Conservation (phyloP, 1,140 invertebrate genomes). For the Sesamia nonagrioides region DNA sequence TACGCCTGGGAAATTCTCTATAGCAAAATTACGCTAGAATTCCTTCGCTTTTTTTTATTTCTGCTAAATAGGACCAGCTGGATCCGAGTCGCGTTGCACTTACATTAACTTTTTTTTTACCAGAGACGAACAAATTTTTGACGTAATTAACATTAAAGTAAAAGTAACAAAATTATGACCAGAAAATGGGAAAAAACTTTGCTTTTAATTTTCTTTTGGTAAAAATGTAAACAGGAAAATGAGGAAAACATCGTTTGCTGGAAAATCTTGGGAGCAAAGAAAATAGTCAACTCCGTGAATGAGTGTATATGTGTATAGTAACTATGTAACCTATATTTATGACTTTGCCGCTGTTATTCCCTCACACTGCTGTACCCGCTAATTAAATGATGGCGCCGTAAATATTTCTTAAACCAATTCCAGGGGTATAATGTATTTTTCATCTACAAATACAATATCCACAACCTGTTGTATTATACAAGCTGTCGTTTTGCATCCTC, state of each 20-base stretch:
- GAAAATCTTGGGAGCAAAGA: not conserved
- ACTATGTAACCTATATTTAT: too few relatives aligned
- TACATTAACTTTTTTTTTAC: too few relatives aligned
- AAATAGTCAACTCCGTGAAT: slow-evolving; percentile 11
- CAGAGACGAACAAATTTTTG: slow-evolving; percentile 13
- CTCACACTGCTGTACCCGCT: not conserved
- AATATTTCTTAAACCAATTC: too few relatives aligned
- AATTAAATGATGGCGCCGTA: not conserved
- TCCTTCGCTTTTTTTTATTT: slow-evolving; percentile 18
- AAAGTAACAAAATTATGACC: not conserved
- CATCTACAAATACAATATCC: too few relatives aligned
- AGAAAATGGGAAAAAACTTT: slow-evolving; percentile 11
- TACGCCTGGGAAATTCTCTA: slow-evolving; percentile 17
- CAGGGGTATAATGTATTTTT: too few relatives aligned
- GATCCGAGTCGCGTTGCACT: slow-evolving; percentile 2
- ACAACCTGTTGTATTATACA: too few relatives aligned
- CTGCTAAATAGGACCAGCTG: slow-evolving; percentile 6
- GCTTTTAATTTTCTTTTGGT: slow-evolving; percentile 30
- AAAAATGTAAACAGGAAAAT: slow-evolving; percentile 31
- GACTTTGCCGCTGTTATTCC: not conserved
- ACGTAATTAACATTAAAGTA: slow-evolving; percentile 27
- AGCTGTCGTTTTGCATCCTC: too few relatives aligned
- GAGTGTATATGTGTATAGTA: not conserved
- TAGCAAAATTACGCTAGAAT: slow-evolving; percentile 31
- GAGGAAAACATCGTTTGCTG: slow-evolving; percentile 5